Evolutionary conservation across 2,888 invertebrate genomes (phyloP), one percentile per base, ranked within the genome.

Genomic region (Synergus gifuensis): DNA sequence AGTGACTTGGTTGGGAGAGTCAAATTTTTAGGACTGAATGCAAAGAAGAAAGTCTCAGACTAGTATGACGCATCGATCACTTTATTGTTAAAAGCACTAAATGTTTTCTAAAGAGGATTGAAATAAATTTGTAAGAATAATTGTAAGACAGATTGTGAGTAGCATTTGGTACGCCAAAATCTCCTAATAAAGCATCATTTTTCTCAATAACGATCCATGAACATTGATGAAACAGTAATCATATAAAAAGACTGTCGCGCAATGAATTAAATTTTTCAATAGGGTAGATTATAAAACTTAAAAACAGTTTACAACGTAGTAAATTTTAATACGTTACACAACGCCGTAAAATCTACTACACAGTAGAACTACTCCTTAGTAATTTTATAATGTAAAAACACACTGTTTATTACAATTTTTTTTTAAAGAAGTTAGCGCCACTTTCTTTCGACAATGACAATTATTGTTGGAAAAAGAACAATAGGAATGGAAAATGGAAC

Each of bases 71-170:
- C 11, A 28, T 62, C 28, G 62, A 62, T 62, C 62, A 62, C 62
- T 62, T 62, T 62, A 62, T 28, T 62, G 62, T 62, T 62, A 62
- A 28, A 62, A 62, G 62, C 28, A 62, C 62, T 62, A 14, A 62
- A 62, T 62, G 22, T 62, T 62, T 62, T 62, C 28, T 62, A 62
- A 62, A 62, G 28, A 12, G 62, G 14, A 28, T 62, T 62, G 12
- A 62, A 62, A 62, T 60, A 62, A 62, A 62, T 62, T 62, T 62
- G 4, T 62, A 62, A 62, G 14, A 62, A 62, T 46, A 46, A 46
- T 46, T 46, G 46, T 46, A 46, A 46, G 46, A 46, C 46, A 46
- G 11, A 46, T 46, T 46, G 46, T 14, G 46, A 46, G 46, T 46
- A 46, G 46, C 46, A 14, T 46, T 46, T 28, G 46, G 46, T 14